Evolutionary conservation across 2,113 vertebrate species (phyloP).

Genomic region (Tachysurus fulvidraco): DNA sequence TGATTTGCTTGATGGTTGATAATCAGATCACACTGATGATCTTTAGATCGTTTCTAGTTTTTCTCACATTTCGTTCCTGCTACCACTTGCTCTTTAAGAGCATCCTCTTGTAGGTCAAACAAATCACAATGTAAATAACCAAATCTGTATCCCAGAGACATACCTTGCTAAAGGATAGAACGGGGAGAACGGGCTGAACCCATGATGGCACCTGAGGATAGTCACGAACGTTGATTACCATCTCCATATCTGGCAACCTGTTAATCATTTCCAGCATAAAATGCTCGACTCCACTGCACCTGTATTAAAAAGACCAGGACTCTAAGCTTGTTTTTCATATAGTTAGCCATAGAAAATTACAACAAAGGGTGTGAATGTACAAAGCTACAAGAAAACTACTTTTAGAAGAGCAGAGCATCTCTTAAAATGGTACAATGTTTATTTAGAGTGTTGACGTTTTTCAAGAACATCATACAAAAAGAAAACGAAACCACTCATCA

Average conservation of each 20-base stretch:
- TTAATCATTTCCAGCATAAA: slow-evolving; percentile 86
- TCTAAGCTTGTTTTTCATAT: neutral
- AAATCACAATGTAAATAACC: neutral
- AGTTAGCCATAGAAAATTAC: neutral
- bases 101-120: neutral
- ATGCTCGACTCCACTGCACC: slow-evolving; percentile 94
- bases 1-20: neutral
- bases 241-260: slow-evolving; percentile 88
- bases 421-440: neutral
- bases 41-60: neutral
- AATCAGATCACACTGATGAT: neutral
- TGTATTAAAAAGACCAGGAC: slow-evolving; percentile 55
- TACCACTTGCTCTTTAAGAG: neutral
- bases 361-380: neutral
- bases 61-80: neutral
- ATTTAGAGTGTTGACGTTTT: neutral
- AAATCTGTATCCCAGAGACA: slow-evolving; percentile 17
- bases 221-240: slow-evolving; percentile 94
- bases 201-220: slow-evolving; percentile 92
- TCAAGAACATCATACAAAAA: neutral
- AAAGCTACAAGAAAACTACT: neutral
- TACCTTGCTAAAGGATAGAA: slow-evolving; percentile 99
- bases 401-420: neutral
- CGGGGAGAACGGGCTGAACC: slow-evolving; percentile 83
- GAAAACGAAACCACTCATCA: neutral